Evolutionary conservation across 2,113 vertebrate genomes (phyloP), one percentile per base, ranked within the genome.

Genomic region (Bubalus kerabau): DNA sequence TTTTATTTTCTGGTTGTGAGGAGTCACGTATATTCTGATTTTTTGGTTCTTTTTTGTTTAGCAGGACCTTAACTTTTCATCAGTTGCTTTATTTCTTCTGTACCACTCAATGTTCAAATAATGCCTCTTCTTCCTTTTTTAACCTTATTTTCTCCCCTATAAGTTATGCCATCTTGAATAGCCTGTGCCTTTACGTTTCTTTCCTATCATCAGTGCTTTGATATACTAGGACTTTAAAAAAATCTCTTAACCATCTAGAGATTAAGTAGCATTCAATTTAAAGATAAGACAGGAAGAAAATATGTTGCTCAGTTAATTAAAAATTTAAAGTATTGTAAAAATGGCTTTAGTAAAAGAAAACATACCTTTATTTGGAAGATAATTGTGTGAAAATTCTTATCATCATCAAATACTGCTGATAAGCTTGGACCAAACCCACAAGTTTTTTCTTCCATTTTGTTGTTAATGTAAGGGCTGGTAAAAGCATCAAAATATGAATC

Each of bases 291-390:
- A 80, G 30, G 6, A 91, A 89, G 40, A 91, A 88, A 52, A 26
- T 26, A 56, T 5, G 54, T 81, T 60, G 32, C 46, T 94, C 0
- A 17, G 32, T 83, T 95, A 92, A 82, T 83, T 91, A 85, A 43
- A 50, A 57, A 57, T 46, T 26, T 21, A 87, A 30, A 48, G 50
- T 81, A 76, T 32, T 81, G 62, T 93, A 60, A 62, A 67, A 87
- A 40, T 50, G 78, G 26, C 76, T 93, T 96, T 50, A 84, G 4
- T 64, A 50, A 84, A 89, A 87, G 48, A 57, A 90, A 87, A 74
- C 36, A 50, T 98, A 99, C 99, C 99, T 99, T 99, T 97, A 99
- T 99, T 84, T 99, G 95, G 54, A 96, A 87, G 74, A 99, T 97
- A 94, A 99, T 94, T 90, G 89, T 95, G 67, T 99, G 98, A 62